Evolutionary conservation across 1,140 invertebrate species (phyloP).

Genomic region (Cepaea nemoralis): DNA sequence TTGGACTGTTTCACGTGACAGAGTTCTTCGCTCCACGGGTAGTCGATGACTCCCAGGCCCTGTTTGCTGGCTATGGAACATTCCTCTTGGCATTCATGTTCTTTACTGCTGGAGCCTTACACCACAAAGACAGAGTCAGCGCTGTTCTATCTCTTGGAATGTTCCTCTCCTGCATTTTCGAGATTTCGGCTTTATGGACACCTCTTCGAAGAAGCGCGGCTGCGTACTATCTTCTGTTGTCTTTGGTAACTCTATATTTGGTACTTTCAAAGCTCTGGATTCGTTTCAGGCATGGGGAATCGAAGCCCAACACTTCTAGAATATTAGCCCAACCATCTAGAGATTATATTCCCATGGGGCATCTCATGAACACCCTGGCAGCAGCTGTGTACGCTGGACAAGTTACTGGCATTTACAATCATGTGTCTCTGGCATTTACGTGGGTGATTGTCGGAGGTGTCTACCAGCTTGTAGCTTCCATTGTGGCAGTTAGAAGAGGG

Average conservation of each 20-base stretch:
- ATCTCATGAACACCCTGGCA: constrained; percentile 52
- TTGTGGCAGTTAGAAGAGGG: constrained; percentile 48
- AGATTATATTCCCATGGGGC: constrained; percentile 51
- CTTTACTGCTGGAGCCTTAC: constrained; percentile 46
- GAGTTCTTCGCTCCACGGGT: constrained; percentile 39
- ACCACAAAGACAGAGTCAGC: constrained; percentile 43
- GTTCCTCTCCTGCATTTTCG: constrained; percentile 52
- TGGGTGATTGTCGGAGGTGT: constrained; percentile 54
- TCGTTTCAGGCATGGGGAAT: constrained; percentile 31
- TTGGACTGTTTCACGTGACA: constrained; percentile 54
- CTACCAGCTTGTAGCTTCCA: constrained; percentile 49
- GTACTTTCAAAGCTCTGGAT: constrained; percentile 35
- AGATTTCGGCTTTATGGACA: constrained; percentile 54
- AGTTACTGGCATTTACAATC: constrained; percentile 45
- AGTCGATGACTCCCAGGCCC: constrained; percentile 43
- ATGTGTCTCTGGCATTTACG: constrained; percentile 42
- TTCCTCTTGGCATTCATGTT: constrained; percentile 53
- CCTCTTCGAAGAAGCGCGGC: constrained; percentile 47
- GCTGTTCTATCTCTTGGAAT: constrained; percentile 49
- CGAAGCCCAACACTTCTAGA: not conserved
- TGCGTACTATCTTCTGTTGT: constrained; percentile 53
- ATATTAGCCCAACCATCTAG: constrained; percentile 36
- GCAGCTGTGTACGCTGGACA: constrained; percentile 53
- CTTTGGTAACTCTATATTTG: constrained; percentile 45
- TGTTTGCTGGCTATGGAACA: constrained; percentile 56